Evolutionary conservation across 64 coral and sea anemone species (phyloP).

Genomic region (Stichodactyla helianthus): DNA sequence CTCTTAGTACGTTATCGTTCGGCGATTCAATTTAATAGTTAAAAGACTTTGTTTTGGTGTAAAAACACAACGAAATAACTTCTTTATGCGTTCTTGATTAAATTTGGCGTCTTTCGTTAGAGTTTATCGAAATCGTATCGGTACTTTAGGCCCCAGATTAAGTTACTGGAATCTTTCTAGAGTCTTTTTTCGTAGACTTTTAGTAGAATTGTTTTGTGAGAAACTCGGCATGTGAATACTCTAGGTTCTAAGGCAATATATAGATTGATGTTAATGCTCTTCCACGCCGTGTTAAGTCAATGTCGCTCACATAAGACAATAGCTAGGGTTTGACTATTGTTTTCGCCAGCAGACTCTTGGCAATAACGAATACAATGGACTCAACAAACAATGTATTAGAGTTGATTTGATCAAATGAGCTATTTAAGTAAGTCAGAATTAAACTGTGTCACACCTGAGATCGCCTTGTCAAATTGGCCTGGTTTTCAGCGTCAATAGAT

Average conservation of each 20-base stretch:
- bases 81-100: too few relatives aligned
- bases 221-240: neutral
- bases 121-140: neutral
- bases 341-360: neutral
- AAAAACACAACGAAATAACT: neutral
- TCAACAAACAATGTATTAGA: neutral
- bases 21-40: too few relatives aligned
- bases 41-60: neutral
- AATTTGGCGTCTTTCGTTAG: too few relatives aligned
- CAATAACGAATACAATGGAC: neutral
- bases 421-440: neutral
- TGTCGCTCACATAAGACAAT: neutral
- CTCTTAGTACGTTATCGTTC: too few relatives aligned
- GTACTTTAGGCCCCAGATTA: neutral
- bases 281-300: neutral
- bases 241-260: neutral
- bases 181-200: neutral
- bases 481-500: neutral
- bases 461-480: neutral
- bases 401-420: neutral
- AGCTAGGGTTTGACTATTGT: neutral
- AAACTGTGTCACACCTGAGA: neutral
- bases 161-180: neutral
- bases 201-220: neutral
- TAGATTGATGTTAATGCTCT: neutral